Percentiles rank a stretch among this genome's conserved stretches.
phyloP scores from a whole-genome alignment of 2,888 invertebrate genomes.

The Odontocolon sp. region DNA sequence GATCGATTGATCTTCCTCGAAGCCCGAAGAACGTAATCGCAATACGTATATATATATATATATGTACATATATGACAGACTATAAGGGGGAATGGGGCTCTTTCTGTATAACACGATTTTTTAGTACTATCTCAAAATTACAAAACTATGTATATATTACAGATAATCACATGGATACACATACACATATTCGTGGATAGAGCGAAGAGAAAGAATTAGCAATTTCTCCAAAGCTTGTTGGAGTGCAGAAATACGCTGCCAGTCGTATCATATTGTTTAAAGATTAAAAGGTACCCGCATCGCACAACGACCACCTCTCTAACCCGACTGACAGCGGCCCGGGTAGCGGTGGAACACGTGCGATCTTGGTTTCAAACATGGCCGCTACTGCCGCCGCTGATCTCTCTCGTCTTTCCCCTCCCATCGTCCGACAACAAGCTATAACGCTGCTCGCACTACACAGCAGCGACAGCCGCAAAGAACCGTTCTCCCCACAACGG shows the following conservation, averaged over 20 bases:
- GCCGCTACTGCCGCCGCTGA: constrained; percentile 63
- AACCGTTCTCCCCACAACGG: constrained; percentile 39
- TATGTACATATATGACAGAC: too few relatives aligned
- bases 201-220: constrained; percentile 6
- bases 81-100: too few relatives aligned
- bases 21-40: constrained; percentile 9
- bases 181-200: too few relatives aligned
- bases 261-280: constrained; percentile 40
- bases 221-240: constrained; percentile 5
- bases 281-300: constrained; percentile 62
- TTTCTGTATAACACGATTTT: too few relatives aligned
- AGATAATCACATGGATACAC: too few relatives aligned
- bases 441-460: constrained; percentile 32
- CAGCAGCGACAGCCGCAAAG: constrained; percentile 36
- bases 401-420: constrained; percentile 20
- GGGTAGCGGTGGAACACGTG: constrained; percentile 66
- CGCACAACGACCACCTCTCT: constrained; percentile 63
- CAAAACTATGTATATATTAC: too few relatives aligned
- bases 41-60: too few relatives aligned
- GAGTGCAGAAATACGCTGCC: constrained; percentile 6
- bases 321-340: constrained; percentile 64
- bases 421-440: constrained; percentile 10
- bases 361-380: constrained; percentile 68
- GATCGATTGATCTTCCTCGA: constrained; percentile 8
- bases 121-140: too few relatives aligned